A percentile compares a stretch with the other conserved stretches of the same genome.
Conservation (phyloP, 2,797 vertebrate genomes). For the Poecile montanus region DNA sequence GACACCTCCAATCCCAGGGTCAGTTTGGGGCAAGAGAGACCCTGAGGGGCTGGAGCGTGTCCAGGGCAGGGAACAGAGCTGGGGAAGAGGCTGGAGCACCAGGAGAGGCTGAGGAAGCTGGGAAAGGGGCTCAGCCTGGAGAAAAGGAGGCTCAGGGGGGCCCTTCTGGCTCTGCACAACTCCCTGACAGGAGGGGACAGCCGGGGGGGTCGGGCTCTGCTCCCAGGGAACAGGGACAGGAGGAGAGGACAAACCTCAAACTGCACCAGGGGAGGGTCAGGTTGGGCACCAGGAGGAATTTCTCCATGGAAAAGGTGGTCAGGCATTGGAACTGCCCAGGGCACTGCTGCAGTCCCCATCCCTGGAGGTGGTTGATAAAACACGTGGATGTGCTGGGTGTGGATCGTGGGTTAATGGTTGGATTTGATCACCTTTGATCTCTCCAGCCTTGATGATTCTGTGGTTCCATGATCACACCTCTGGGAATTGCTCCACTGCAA, state of each 20-base stretch:
- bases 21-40: neutral
- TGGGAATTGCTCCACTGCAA: neutral
- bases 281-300: neutral
- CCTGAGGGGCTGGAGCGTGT: neutral
- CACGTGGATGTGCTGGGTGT: neutral
- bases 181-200: neutral
- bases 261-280: accelerated
- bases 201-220: accelerated
- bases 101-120: neutral
- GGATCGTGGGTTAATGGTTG: neutral
- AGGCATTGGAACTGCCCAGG: neutral
- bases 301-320: neutral
- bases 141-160: neutral
- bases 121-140: neutral
- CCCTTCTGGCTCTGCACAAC: neutral
- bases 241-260: neutral
- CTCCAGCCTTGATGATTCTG: neutral
- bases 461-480: neutral
- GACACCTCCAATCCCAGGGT: neutral
- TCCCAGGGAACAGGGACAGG: neutral
- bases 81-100: neutral
- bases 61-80: accelerated
- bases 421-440: neutral
- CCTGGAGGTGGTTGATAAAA: neutral
- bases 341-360: neutral